Conservation (phyloP, 1,140 invertebrate genomes). For the Zelostemma sp. region DNA sequence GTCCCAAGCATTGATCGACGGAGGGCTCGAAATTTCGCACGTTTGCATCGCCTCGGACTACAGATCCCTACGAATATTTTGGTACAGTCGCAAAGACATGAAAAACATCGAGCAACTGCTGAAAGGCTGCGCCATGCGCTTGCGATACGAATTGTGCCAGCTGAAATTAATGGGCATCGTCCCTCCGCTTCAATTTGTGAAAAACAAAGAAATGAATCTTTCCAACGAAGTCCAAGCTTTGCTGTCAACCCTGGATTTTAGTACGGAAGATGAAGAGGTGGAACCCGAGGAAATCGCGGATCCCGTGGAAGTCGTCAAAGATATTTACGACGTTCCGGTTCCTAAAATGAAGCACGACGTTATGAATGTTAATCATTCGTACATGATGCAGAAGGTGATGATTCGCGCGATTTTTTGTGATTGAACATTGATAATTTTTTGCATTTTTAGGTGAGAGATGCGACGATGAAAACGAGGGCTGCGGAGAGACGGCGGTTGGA, state of each 20-base stretch:
- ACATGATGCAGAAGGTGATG: conserved; percentile 74
- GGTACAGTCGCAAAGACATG: conserved; percentile 72
- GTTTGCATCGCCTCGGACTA: conserved; percentile 77
- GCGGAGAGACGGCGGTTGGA: too few species aligned
- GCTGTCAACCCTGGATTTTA: conserved; percentile 74
- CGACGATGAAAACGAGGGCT: too few species aligned
- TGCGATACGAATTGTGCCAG: conserved; percentile 79
- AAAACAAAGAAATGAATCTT: conserved; percentile 72
- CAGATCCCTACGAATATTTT: conserved; percentile 76
- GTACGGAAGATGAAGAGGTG: conserved; percentile 43
- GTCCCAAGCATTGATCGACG: conserved; percentile 72
- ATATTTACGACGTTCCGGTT: conserved; percentile 35
- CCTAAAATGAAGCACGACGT: conserved; percentile 78
- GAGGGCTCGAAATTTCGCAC: conserved; percentile 77
- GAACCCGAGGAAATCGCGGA: too few species aligned
- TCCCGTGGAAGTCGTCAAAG: conserved; percentile 65
- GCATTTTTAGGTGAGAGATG: too few species aligned
- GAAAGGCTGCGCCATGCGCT: conserved; percentile 67
- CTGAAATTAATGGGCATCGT: conserved; percentile 78
- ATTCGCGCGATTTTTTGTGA: too few species aligned
- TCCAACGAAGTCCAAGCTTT: conserved; percentile 72
- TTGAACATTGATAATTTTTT: too few species aligned
- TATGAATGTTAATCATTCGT: conserved; percentile 76
- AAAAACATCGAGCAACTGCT: conserved; percentile 69
- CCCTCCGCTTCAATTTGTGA: conserved; percentile 79